Evolutionary conservation across 2,797 vertebrate genomes (phyloP).

Genomic region (Epinephelus malabaricus): DNA sequence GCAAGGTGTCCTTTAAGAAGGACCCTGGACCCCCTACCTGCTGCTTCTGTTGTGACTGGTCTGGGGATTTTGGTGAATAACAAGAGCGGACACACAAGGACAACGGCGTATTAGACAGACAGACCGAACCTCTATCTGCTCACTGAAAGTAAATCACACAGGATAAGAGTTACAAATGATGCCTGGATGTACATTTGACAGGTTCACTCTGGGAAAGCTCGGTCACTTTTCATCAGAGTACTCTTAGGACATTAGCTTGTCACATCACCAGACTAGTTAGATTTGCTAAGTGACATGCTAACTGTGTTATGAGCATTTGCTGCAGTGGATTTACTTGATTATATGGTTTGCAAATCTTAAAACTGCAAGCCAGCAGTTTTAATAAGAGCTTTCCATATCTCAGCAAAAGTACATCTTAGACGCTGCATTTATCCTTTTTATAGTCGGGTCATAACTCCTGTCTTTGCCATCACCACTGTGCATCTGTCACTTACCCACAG

Average conservation of each 20-base stretch:
- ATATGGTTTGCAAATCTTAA: slow-evolving; percentile 62
- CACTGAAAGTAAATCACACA: slow-evolving; percentile 34
- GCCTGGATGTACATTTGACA: slow-evolving; percentile 2
- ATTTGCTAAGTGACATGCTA: slow-evolving; percentile 34
- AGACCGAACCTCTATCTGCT: slow-evolving; percentile 16
- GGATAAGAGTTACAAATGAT: background rate
- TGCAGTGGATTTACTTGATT: slow-evolving; percentile 58
- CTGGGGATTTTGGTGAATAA: slow-evolving; percentile 39
- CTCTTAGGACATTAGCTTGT: slow-evolving; percentile 3
- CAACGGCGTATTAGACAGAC: slow-evolving; percentile 5
- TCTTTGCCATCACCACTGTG: slow-evolving; percentile 48
- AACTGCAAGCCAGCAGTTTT: slow-evolving; percentile 71
- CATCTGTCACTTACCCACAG: slow-evolving; percentile 70
- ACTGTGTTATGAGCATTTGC: slow-evolving; percentile 33
- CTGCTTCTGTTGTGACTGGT: slow-evolving; percentile 40
- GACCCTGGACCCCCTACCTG: slow-evolving; percentile 34
- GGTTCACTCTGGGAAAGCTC: background rate
- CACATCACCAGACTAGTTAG: background rate
- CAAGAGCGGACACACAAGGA: slow-evolving; percentile 44
- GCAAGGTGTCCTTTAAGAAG: slow-evolving; percentile 20
- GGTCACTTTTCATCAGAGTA: background rate
- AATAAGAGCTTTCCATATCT: slow-evolving; percentile 43
- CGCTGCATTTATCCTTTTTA: slow-evolving; percentile 70
- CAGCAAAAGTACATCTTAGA: slow-evolving; percentile 50
- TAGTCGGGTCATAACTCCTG: slow-evolving; percentile 63